Evolutionary conservation across 30 jellyfish, hydroid and myxozoan genomes (phyloP).

Genomic region (Turritopsis rubra): DNA sequence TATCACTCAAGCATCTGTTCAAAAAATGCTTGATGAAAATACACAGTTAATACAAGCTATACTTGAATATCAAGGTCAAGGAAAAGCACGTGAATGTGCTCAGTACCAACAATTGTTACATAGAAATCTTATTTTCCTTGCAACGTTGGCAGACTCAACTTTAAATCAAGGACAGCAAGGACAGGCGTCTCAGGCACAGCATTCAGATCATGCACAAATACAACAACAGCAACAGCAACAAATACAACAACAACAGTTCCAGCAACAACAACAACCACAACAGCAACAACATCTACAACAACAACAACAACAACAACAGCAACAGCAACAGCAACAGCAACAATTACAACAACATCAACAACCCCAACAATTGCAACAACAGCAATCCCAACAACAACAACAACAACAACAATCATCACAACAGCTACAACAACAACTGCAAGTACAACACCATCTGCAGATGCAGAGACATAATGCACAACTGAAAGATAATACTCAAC

Average conservation of each 20-base stretch:
- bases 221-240: conserved; percentile 43
- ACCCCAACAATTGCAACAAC: background rate
- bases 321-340: conserved; percentile 29
- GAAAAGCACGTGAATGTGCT: conserved; percentile 80
- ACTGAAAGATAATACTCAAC: background rate
- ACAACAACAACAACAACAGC: conserved; percentile 33
- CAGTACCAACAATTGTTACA: conserved; percentile 85
- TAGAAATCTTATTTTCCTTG: conserved; percentile 74
- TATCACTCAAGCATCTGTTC: conserved; percentile 74
- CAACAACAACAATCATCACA: conserved; percentile 38
- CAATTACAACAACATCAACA: background rate
- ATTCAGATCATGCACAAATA: conserved; percentile 1
- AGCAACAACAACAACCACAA: background rate
- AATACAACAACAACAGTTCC: conserved; percentile 29
- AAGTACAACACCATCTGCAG: conserved; percentile 52
- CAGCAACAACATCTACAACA: conserved; percentile 1
- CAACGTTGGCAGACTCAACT: conserved; percentile 92
- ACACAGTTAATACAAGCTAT: conserved; percentile 81
- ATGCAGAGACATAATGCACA: conserved; percentile 12
- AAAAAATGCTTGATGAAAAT: conserved; percentile 90
- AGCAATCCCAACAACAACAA: conserved; percentile 10
- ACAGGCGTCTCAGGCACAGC: conserved; percentile 12
- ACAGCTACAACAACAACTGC: conserved; percentile 24
- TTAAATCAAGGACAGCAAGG: conserved; percentile 42
- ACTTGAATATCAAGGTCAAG: conserved; percentile 78